Conservation (phyloP, 2,113 vertebrate genomes). For the Hiodon tergisus region DNA sequence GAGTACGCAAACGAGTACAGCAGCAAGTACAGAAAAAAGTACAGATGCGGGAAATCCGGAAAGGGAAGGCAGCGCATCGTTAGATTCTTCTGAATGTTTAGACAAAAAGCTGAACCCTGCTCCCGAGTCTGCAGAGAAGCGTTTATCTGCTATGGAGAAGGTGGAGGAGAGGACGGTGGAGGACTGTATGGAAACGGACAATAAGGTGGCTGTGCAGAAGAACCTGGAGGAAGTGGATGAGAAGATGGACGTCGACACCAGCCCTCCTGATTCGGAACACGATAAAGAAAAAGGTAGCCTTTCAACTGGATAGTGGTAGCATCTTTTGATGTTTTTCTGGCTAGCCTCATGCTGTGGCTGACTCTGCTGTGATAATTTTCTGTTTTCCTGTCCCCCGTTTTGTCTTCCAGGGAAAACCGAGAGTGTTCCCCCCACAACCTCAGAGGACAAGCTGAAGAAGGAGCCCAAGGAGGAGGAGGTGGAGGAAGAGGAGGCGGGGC, state of each 20-base stretch:
- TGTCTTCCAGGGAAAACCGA: conserved; percentile 61
- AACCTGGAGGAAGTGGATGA: conserved; percentile 48
- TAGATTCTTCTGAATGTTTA: conserved; percentile 9
- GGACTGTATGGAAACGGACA: not conserved
- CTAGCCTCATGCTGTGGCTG: not conserved
- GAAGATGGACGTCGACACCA: conserved; percentile 39
- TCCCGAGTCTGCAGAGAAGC: not conserved
- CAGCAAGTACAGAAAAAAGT: not conserved
- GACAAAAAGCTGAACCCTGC: conserved; percentile 10
- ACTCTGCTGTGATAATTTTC: not conserved
- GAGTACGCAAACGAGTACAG: not conserved
- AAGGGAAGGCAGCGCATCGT: no score
- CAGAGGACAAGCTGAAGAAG: conserved; percentile 14
- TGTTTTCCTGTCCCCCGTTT: conserved; percentile 30
- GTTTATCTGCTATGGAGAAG: not conserved
- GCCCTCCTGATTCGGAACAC: conserved; percentile 29
- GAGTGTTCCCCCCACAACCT: conserved; percentile 17
- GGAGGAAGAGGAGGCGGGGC: conserved; percentile 44
- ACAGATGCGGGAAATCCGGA: not conserved
- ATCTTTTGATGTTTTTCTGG: not conserved
- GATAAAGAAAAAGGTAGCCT: conserved; percentile 48
- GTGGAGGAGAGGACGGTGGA: not conserved
- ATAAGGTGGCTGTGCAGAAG: conserved; percentile 31
- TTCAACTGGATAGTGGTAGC: not conserved
- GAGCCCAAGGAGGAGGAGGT: conserved; percentile 52